Percentiles rank a stretch among this genome's conserved stretches.
Evolutionary conservation across 2,113 vertebrate species (phyloP).

Genomic region (Sarotherodon lohbergeri): DNA sequence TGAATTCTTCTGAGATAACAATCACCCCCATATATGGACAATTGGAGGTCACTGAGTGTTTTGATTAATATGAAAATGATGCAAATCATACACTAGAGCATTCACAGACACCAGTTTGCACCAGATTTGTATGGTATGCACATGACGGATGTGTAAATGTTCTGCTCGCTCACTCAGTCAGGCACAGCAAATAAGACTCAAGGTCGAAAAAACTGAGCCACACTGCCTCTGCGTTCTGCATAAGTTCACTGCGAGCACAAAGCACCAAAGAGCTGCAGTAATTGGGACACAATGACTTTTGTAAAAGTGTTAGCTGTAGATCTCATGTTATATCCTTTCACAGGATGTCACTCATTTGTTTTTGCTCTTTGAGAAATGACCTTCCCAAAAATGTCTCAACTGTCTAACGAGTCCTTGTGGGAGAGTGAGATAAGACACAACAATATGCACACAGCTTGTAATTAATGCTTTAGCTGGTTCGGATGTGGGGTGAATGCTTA

Average conservation of each 20-base stretch:
- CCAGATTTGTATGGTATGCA: not conserved
- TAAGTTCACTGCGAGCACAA: not conserved
- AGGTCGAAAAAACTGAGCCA: conserved; percentile 22
- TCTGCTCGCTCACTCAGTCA: not conserved
- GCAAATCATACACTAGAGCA: not conserved
- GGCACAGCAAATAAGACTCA: conserved; percentile 10
- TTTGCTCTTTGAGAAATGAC: conserved; percentile 44
- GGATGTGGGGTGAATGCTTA: conserved; percentile 18
- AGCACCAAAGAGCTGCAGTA: not conserved
- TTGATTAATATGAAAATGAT: not conserved
- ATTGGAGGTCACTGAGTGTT: not conserved
- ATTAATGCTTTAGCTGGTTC: conserved; percentile 39
- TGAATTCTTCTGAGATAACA: not conserved
- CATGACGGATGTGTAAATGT: not conserved
- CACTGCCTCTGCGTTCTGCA: not conserved
- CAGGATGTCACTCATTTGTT: conserved; percentile 32
- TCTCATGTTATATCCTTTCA: conserved; percentile 24
- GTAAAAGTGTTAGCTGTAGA: conserved; percentile 11
- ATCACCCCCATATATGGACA: not conserved
- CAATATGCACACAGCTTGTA: conserved; percentile 39
- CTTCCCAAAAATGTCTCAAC: conserved; percentile 41
- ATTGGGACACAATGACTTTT: conserved; percentile 26
- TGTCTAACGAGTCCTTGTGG: conserved; percentile 33
- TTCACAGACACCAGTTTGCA: not conserved
- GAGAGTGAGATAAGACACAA: conserved; percentile 49